Percentiles rank a stretch among this genome's conserved stretches.
These are phyloP conservation scores for Argyrosomus japonicus DNA, from an alignment of 2,113 vertebrate species.

Conservation along the genomic window DNA sequence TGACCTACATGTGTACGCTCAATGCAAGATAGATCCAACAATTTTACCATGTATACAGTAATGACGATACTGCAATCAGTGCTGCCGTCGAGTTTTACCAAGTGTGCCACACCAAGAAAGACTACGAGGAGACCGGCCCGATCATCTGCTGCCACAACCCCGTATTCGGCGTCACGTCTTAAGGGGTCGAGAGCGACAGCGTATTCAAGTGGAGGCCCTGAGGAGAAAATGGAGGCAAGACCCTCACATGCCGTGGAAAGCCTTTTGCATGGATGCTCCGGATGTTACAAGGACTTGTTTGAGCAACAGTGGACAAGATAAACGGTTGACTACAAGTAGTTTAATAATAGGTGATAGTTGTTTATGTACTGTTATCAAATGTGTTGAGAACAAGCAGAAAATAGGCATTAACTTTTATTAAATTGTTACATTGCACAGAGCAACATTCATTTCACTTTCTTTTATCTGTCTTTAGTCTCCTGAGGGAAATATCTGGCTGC, in stretches of 20 bases:
- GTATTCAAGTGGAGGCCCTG: conserved; percentile 38
- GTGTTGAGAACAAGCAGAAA: too few relatives aligned
- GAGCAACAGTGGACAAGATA: conserved; percentile 69
- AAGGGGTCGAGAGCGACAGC: conserved; percentile 36
- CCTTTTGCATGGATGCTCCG: conserved; percentile 64
- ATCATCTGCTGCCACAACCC: conserved; percentile 99
- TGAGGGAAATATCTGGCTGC: neutral
- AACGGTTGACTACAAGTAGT: conserved; percentile 71
- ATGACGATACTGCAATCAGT: neutral
- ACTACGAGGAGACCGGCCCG: conserved; percentile 97
- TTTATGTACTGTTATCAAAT: too few relatives aligned
- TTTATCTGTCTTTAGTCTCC: neutral
- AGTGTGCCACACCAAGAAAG: conserved; percentile 99
- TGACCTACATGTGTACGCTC: too few relatives aligned
- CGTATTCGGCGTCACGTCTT: conserved; percentile 97
- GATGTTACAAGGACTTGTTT: conserved; percentile 6
- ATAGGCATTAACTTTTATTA: too few relatives aligned
- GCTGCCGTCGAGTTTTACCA: conserved; percentile 96
- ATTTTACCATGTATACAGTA: too few relatives aligned
- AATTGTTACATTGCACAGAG: too few relatives aligned
- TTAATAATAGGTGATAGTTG: conserved; percentile 50
- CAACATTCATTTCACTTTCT: neutral
- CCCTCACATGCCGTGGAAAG: conserved; percentile 50
- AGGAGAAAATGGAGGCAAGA: conserved; percentile 14
- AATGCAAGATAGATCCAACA: too few relatives aligned